A percentile compares a stretch with the other conserved stretches of the same genome.
phyloP scores from a whole-genome alignment of 2,888 invertebrate species.

The Ectobius pallidus region DNA sequence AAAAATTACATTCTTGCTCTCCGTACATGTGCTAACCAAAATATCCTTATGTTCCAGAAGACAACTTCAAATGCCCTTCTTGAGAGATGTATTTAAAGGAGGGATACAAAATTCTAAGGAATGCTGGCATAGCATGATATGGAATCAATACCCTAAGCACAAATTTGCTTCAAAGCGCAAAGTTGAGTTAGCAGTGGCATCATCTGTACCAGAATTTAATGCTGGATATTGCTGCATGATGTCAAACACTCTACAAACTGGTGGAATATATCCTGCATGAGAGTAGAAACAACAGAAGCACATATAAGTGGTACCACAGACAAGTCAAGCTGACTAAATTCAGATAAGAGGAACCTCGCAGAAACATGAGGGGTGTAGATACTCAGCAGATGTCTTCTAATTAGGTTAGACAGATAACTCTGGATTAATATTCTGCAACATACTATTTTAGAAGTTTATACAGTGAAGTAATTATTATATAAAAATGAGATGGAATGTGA shows the following conservation, averaged over 20 bases:
- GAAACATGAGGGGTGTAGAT: background rate
- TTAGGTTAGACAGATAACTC: background rate
- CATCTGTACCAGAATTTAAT: background rate
- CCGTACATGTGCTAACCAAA: no score
- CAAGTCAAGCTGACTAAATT: background rate
- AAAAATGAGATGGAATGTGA: no score
- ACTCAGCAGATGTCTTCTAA: background rate
- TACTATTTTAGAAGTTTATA: no score
- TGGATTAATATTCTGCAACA: no score
- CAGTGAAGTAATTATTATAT: no score
- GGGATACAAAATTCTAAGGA: background rate
- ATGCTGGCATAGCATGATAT: background rate
- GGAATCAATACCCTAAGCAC: background rate
- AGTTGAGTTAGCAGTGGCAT: background rate
- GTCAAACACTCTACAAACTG: background rate
- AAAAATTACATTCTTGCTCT: no score
- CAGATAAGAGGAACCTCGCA: background rate
- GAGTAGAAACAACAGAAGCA: background rate
- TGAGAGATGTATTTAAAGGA: no score
- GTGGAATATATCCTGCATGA: background rate
- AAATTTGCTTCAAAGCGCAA: background rate
- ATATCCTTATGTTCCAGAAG: no score
- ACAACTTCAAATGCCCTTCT: constrained; percentile 10
- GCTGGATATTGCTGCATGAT: background rate
- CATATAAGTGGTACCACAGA: background rate